These are phyloP conservation scores for Heliconius sara DNA, from an alignment of 2,888 invertebrate genomes.

Conservation along the genomic window DNA sequence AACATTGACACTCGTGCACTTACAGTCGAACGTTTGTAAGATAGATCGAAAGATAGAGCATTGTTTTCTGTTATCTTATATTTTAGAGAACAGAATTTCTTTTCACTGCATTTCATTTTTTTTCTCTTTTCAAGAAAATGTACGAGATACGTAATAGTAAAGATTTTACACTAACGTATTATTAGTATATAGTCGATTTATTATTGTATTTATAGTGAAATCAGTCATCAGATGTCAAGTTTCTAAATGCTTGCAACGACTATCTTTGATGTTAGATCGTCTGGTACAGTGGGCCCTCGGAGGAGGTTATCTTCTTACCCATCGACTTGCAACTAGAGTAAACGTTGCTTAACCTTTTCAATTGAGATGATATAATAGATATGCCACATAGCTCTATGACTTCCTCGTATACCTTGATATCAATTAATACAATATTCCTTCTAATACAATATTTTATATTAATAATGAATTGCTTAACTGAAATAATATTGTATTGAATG, in stretches of 20 bases:
- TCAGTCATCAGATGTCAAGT: background rate
- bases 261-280: conserved; percentile 21
- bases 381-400: background rate
- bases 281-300: conserved; percentile 10
- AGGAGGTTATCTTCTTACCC: conserved; percentile 11
- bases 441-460: background rate
- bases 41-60: too few species aligned
- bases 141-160: background rate
- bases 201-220: background rate
- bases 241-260: background rate
- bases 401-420: background rate
- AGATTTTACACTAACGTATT: background rate
- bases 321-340: conserved; percentile 12
- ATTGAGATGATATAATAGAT: background rate
- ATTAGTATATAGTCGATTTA: background rate
- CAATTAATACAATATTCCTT: background rate
- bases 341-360: conserved; percentile 15
- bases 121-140: too few species aligned
- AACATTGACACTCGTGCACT: too few species aligned
- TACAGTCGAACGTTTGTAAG: too few species aligned
- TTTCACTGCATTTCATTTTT: too few species aligned
- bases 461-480: background rate
- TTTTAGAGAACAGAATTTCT: too few species aligned
- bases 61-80: too few species aligned
- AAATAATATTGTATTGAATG: background rate